phyloP scores from a whole-genome alignment of 2,113 vertebrate genomes.

The Eleginops maclovinus region DNA sequence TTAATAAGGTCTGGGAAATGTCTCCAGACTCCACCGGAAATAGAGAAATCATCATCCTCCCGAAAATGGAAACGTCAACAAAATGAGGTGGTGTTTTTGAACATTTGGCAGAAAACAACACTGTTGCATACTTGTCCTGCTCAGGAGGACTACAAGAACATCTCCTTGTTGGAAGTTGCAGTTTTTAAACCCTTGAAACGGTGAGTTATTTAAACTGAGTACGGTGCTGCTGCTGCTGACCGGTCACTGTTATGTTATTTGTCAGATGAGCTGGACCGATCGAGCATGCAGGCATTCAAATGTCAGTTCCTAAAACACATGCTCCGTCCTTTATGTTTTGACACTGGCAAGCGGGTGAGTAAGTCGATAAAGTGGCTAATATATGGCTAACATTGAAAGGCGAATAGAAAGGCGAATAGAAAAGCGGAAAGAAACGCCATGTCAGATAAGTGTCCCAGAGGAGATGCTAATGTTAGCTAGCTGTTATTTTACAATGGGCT shows the following conservation, averaged over 20 bases:
- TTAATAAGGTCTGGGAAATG: neutral
- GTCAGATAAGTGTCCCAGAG: neutral
- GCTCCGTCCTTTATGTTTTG: neutral
- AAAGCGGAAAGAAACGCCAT: rapidly evolving
- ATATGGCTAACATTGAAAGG: neutral
- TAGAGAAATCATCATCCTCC: neutral
- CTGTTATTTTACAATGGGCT: neutral
- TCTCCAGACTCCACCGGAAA: conserved; percentile 26
- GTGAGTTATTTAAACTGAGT: conserved; percentile 10
- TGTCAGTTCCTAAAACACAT: neutral
- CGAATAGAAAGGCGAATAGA: too few relatives aligned
- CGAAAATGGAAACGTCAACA: conserved; percentile 51
- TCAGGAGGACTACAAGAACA: neutral
- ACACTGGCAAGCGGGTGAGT: conserved; percentile 30
- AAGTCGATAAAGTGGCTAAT: rapidly evolving
- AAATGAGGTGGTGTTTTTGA: conserved; percentile 59
- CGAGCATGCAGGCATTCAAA: neutral
- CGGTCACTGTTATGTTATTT: neutral
- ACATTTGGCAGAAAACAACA: conserved; percentile 29
- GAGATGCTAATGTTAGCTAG: conserved; percentile 24
- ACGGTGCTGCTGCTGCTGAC: neutral
- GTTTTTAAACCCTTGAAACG: neutral
- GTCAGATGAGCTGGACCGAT: neutral
- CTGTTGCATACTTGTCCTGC: neutral
- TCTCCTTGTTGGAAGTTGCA: neutral